Conservation (phyloP, 2,888 invertebrate genomes). For the Diarsia mendica region DNA sequence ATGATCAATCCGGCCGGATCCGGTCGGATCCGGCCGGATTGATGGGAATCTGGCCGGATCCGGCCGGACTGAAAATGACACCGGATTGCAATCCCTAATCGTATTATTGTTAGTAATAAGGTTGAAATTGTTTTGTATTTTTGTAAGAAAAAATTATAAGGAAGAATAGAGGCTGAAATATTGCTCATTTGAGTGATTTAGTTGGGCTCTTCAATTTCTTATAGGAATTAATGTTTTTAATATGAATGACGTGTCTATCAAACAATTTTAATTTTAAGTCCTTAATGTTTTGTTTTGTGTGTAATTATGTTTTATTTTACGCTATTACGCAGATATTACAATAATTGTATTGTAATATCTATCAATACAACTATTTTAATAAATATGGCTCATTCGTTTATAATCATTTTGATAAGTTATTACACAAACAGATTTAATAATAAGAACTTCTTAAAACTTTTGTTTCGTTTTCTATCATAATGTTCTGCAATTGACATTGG, state of each 20-base stretch:
- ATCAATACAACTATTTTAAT: neutral
- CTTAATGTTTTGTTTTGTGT: neutral
- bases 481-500: too few relatives aligned
- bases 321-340: too few relatives aligned
- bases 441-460: neutral
- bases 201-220: too few relatives aligned
- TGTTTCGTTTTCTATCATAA: too few relatives aligned
- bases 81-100: too few relatives aligned
- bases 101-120: neutral
- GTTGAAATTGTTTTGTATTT: neutral
- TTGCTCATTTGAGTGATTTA: neutral
- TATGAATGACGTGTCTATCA: conserved; percentile 38
- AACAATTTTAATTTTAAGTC: neutral
- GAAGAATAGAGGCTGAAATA: neutral
- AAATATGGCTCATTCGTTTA: neutral
- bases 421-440: neutral
- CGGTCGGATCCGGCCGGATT: too few relatives aligned
- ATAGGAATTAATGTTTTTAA: too few relatives aligned
- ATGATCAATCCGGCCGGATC: too few relatives aligned
- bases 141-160: neutral
- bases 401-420: neutral
- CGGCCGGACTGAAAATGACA: too few relatives aligned
- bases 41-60: too few relatives aligned
- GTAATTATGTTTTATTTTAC: neutral
- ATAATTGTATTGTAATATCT: neutral